Conservation (phyloP, 1,140 invertebrate genomes). For the Mizuhopecten yessoensis region DNA sequence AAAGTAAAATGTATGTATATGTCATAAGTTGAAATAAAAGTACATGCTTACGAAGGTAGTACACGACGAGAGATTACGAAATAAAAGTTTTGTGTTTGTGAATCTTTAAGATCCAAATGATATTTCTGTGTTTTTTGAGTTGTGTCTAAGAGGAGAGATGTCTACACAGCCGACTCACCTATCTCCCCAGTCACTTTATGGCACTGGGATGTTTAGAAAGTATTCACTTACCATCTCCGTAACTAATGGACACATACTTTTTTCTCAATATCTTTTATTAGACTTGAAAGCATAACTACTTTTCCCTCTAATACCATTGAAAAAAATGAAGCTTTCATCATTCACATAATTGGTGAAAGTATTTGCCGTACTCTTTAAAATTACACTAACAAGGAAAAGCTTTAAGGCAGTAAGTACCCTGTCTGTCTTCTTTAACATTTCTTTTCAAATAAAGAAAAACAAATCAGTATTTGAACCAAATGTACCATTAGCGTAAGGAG, state of each 20-base stretch:
- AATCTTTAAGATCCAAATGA: slow-evolving; percentile 1
- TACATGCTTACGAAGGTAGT: neutral
- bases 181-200: neutral
- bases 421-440: neutral
- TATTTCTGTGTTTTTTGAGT: neutral
- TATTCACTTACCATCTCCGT: neutral
- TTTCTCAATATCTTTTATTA: neutral
- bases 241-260: neutral
- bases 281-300: neutral
- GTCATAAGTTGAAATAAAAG: neutral
- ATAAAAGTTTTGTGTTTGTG: neutral
- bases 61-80: neutral
- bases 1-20: neutral
- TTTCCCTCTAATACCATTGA: neutral
- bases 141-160: neutral
- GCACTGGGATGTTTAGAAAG: neutral
- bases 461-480: no score
- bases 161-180: neutral
- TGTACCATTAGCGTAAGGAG: neutral
- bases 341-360: neutral
- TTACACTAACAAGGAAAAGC: neutral
- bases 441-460: neutral
- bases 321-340: neutral
- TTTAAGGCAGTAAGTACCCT: neutral
- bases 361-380: neutral